Evolutionary conservation across 2,113 vertebrate species (phyloP).

Genomic region (Chamaetylas fuelleborni): DNA sequence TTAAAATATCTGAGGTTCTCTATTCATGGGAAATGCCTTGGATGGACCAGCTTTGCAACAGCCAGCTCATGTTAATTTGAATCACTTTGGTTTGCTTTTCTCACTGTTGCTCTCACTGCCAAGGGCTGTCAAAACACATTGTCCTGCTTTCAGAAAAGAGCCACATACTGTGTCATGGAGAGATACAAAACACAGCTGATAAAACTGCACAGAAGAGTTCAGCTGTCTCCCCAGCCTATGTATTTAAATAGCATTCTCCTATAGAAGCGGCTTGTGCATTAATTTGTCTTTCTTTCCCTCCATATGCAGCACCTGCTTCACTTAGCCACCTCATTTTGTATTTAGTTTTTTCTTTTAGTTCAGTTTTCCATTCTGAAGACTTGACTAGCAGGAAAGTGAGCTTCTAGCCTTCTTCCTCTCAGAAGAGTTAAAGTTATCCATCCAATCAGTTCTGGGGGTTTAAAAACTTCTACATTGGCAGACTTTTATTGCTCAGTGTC

Average conservation of each 20-base stretch:
- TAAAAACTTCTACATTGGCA: background rate
- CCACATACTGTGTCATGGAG: slow-evolving; percentile 14
- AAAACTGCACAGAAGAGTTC: slow-evolving; percentile 38
- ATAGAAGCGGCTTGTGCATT: background rate
- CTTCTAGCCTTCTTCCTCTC: background rate
- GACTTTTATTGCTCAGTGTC: background rate
- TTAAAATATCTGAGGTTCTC: background rate
- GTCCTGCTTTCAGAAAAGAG: slow-evolving; percentile 51
- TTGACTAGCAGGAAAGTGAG: background rate
- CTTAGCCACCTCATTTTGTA: background rate
- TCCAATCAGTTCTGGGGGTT: background rate
- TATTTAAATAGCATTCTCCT: slow-evolving; percentile 5
- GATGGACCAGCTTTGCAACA: background rate
- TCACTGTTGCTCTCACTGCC: slow-evolving; percentile 37
- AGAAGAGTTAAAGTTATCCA: background rate
- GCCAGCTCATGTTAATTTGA: background rate
- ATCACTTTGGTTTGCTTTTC: slow-evolving; percentile 26
- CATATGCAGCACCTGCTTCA: background rate
- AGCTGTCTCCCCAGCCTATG: background rate
- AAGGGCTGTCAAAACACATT: slow-evolving; percentile 49
- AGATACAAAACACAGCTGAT: slow-evolving; percentile 45
- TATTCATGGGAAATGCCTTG: background rate
- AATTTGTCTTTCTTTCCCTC: background rate
- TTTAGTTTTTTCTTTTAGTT: background rate
- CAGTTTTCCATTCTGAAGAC: background rate